Evolutionary conservation across 2,888 invertebrate species (phyloP).

Genomic region (Lutraria lutraria): DNA sequence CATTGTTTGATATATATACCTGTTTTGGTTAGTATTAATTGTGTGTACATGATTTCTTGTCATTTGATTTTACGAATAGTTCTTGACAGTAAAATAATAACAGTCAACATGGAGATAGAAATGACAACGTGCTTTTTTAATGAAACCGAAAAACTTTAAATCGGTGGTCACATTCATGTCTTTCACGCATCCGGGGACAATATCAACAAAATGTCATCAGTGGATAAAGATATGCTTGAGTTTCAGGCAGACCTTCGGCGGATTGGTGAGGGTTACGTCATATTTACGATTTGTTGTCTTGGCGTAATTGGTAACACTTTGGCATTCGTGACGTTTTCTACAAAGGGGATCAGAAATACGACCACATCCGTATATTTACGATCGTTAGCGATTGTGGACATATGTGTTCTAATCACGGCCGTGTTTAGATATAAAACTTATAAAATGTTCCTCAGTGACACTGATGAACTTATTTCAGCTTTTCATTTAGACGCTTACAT

Average conservation of each 20-base stretch:
- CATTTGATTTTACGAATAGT: too few species aligned
- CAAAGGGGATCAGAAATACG: conserved; percentile 72
- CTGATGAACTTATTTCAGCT: conserved; percentile 59
- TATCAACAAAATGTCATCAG: neutral
- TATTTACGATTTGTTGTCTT: conserved; percentile 67
- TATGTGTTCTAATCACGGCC: conserved; percentile 74
- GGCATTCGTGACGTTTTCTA: conserved; percentile 70
- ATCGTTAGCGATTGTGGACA: conserved; percentile 74
- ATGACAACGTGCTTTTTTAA: too few species aligned
- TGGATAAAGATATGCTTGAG: conserved; percentile 33
- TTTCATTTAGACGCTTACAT: conserved; percentile 71
- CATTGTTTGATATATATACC: too few species aligned
- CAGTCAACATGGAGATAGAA: too few species aligned
- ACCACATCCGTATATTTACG: conserved; percentile 76
- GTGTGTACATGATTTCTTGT: too few species aligned
- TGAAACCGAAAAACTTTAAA: too few species aligned
- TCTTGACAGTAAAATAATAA: too few species aligned
- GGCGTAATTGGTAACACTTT: conserved; percentile 76
- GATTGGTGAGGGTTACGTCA: conserved; percentile 69
- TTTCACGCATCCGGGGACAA: neutral
- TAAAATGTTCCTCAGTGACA: conserved; percentile 70
- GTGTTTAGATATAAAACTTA: conserved; percentile 76
- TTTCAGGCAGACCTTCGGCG: conserved; percentile 46
- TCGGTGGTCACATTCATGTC: too few species aligned
- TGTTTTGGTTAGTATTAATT: too few species aligned